Evolutionary conservation across 1,140 invertebrate genomes (phyloP).

Genomic region (Lordiphosa collinella): DNA sequence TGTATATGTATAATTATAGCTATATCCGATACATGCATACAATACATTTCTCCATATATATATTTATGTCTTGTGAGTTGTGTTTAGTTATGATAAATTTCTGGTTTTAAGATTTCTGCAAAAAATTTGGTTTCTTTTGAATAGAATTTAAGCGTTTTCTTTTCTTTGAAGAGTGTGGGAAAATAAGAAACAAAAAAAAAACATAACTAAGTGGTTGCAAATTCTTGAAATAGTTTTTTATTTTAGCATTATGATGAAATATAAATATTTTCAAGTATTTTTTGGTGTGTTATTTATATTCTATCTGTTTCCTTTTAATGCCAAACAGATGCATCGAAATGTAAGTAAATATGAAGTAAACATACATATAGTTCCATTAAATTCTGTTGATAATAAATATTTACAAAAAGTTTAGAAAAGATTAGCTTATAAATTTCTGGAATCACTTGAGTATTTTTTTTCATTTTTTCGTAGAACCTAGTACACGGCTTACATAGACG

Average conservation of each 20-base stretch:
- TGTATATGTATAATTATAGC: not conserved
- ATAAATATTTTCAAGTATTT: conserved; percentile 10
- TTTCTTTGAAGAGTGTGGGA: conserved; percentile 26
- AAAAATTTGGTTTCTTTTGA: conserved; percentile 7
- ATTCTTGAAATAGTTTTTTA: conserved; percentile 11
- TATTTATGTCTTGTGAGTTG: conserved; percentile 6
- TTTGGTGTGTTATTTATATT: conserved; percentile 11
- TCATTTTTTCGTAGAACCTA: no score
- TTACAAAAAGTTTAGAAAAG: not conserved
- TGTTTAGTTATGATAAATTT: conserved; percentile 9
- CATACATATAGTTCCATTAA: not conserved
- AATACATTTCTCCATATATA: conserved; percentile 18
- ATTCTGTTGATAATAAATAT: not conserved
- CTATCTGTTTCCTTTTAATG: conserved; percentile 66
- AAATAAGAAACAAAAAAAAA: not conserved
- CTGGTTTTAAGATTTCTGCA: not conserved
- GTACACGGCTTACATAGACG: no score
- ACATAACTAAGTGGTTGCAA: conserved; percentile 5
- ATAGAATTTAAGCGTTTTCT: conserved; percentile 10
- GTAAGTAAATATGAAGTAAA: conserved; percentile 43
- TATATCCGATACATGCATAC: conserved; percentile 2
- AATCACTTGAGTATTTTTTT: no score
- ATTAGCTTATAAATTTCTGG: not conserved
- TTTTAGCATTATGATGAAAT: conserved; percentile 11
- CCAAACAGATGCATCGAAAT: conserved; percentile 73